Evolutionary conservation across 1,140 invertebrate species (phyloP).

Genomic region (Globodera ellingtonae): DNA sequence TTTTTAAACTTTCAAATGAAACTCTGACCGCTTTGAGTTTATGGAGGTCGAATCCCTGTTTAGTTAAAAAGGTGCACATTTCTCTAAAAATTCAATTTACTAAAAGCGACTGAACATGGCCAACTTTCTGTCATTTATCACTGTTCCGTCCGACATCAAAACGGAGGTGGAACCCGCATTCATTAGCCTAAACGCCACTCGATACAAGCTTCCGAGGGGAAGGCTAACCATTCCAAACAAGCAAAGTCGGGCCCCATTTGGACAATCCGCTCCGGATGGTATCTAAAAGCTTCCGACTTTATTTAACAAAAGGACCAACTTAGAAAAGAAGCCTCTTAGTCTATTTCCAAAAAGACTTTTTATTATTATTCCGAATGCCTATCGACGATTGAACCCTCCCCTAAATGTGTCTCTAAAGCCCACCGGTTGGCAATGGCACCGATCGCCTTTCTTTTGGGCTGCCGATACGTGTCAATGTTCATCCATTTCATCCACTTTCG

Average conservation of each 20-base stretch:
- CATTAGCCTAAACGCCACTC: conserved; percentile 42
- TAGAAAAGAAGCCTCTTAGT: too few relatives aligned
- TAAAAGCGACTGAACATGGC: too few relatives aligned
- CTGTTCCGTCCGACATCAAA: conserved; percentile 54
- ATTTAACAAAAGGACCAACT: background rate
- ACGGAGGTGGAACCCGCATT: conserved; percentile 59
- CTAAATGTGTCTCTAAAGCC: background rate
- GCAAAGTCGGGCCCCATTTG: conserved; percentile 59
- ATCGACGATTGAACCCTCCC: too few relatives aligned
- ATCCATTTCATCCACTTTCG: conserved; percentile 8
- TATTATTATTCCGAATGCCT: too few relatives aligned
- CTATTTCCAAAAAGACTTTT: too few relatives aligned
- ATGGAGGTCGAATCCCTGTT: conserved; percentile 28
- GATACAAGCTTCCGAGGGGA: background rate
- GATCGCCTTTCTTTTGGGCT: background rate
- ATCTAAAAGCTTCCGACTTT: conserved; percentile 32
- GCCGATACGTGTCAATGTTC: background rate
- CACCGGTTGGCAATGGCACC: background rate
- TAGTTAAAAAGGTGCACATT: conserved; percentile 52
- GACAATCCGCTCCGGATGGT: conserved; percentile 47
- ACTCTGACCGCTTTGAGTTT: conserved; percentile 14
- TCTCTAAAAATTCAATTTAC: conserved; percentile 16
- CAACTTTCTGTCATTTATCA: conserved; percentile 37
- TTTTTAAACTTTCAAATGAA: background rate
- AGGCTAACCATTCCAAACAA: conserved; percentile 57